Evolutionary conservation across 1,140 invertebrate species (phyloP), one percentile per base, ranked within the genome.

Genomic region (Ganaspis sp.): DNA sequence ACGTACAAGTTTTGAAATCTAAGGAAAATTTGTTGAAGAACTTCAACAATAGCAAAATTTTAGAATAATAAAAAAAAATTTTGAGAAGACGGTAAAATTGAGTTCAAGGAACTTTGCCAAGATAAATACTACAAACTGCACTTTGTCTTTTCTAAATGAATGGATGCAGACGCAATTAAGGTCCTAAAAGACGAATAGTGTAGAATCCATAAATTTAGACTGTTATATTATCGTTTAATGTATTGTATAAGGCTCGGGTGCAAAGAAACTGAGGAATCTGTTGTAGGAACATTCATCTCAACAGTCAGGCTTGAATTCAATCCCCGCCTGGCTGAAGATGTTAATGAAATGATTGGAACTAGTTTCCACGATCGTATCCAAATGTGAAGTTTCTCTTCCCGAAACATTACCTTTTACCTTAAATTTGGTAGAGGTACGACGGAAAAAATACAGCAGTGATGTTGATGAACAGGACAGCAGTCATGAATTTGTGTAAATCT

Each of bases 401-500:
- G 21, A 58, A 58, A 26, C 79, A 85, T 81, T 87, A 84, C 83
- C 81, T 86, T 84, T 89, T 89, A 89, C 88, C 88, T 89, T 89
- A 85, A 83, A 82, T 84, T 84, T 84, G 86, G 87, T 75, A 88
- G 86, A 87, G 88, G 87, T 82, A 85, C 83, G 73, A 83, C 83
- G 84, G 81, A 84, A 85, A 89, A 84, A 85, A 87, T 85, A 89
- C 87, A 87, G 88, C 88, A 87, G 84, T 85, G 87, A 84, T 85
- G 88, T 80, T 86, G 88, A 86, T 88, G 87, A 81, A 89, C 85
- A 83, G 87, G 87, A 87, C 88, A 88, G 87, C 87, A 86, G 86
- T 86, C 85, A 83, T 85, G 86, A 85, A 88, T 87, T 85, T 87
- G 88, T 81, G 81, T 81, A 86, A 82, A 87, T 87, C 87, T 86